These are phyloP conservation scores for Aricia artaxerxes DNA, from an alignment of 2,888 invertebrate genomes.

Conservation along the genomic window DNA sequence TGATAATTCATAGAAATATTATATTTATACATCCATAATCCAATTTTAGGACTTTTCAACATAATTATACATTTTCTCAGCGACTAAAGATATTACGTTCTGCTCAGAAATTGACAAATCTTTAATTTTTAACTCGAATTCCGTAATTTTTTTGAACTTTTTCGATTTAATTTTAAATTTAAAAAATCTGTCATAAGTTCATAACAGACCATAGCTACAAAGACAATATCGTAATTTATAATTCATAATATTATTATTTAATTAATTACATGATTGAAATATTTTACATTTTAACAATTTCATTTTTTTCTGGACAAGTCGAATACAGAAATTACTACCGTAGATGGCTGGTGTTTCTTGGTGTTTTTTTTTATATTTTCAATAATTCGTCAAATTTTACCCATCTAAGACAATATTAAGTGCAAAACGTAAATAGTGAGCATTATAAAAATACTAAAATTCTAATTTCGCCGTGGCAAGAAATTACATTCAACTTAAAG, in stretches of 20 bases:
- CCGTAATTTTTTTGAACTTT: no score
- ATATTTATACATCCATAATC: background rate
- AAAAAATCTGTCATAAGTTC: no score
- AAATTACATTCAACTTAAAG: constrained; percentile 41
- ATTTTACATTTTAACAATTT: no score
- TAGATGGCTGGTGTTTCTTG: background rate
- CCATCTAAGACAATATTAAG: constrained; percentile 33
- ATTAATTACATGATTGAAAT: no score
- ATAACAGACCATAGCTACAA: no score
- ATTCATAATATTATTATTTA: no score
- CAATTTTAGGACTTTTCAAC: constrained; percentile 12
- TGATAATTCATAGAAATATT: constrained; percentile 30
- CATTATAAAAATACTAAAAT: constrained; percentile 33
- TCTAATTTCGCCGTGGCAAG: constrained; percentile 38
- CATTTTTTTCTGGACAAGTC: no score
- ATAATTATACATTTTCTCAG: constrained; percentile 19
- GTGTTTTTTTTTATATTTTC: no score
- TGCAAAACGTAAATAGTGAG: constrained; percentile 28
- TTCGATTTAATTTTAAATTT: no score
- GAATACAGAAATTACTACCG: no score
- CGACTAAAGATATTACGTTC: background rate
- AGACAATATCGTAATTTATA: no score
- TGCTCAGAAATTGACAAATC: background rate
- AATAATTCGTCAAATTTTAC: background rate
- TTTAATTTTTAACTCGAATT: no score